Evolutionary conservation across 2,888 invertebrate species (phyloP).

Genomic region (Zygogramma bicolorata): DNA sequence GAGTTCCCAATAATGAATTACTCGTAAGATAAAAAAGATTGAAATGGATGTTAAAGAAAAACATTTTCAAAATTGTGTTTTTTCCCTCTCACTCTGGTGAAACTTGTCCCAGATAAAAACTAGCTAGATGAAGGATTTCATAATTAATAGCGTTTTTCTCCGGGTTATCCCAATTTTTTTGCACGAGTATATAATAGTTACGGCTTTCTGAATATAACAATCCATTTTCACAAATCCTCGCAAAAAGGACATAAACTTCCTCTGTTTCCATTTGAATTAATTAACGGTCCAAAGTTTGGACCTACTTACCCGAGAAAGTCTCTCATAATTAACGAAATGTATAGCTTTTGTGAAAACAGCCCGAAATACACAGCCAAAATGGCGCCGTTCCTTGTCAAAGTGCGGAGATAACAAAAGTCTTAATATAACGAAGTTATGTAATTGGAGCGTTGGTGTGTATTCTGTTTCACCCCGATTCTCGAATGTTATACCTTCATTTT

Average conservation of each 20-base stretch:
- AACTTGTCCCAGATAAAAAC: no score
- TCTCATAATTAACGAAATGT: slow-evolving; percentile 20
- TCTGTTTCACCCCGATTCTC: no score
- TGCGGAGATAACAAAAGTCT: not conserved
- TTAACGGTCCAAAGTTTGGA: slow-evolving; percentile 26
- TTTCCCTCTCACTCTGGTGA: no score
- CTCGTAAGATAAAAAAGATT: no score
- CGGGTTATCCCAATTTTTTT: not conserved
- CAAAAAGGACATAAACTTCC: slow-evolving; percentile 18
- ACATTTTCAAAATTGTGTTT: no score
- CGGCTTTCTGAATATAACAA: not conserved
- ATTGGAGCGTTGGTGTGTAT: not conserved
- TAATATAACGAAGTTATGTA: not conserved
- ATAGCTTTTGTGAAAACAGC: not conserved
- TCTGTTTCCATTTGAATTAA: slow-evolving; percentile 35
- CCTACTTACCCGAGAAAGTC: slow-evolving; percentile 13
- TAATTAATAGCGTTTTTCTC: no score
- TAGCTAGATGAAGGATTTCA: no score
- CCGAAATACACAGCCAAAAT: not conserved
- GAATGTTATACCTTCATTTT: no score
- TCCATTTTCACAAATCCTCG: slow-evolving; percentile 1
- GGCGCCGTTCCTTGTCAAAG: not conserved
- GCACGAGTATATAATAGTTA: not conserved
- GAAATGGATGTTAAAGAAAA: no score
- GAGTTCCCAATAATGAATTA: no score